Percentiles rank a stretch among this genome's conserved stretches.
Conservation (phyloP, 2,888 invertebrate genomes). For the Parelbella ahira region DNA sequence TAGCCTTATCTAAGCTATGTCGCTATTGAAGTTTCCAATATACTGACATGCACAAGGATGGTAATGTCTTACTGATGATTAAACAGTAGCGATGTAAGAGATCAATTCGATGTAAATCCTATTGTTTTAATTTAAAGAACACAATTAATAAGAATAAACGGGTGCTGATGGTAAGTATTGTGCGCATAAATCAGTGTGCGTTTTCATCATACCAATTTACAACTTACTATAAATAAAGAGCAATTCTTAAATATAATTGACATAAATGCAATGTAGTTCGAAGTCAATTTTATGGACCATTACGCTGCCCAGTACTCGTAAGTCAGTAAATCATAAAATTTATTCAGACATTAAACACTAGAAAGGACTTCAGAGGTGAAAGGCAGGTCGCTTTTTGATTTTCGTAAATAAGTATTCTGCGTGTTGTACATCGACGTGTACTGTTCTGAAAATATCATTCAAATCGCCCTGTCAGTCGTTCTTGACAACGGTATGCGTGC, state of each 20-base stretch:
- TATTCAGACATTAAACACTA: slow-evolving; percentile 50
- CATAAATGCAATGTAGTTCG: slow-evolving; percentile 39
- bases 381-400: slow-evolving; percentile 46
- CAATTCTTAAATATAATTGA: slow-evolving; percentile 42
- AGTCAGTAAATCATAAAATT: slow-evolving; percentile 47
- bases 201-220: slow-evolving; percentile 39
- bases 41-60: no score
- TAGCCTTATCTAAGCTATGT: no score
- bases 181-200: slow-evolving; percentile 36
- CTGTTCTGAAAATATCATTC: slow-evolving; percentile 52
- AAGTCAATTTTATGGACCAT: slow-evolving; percentile 53
- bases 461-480: no score
- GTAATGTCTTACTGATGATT: no score
- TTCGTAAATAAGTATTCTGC: slow-evolving; percentile 46
- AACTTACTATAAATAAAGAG: slow-evolving; percentile 37
- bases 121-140: no score
- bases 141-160: no score
- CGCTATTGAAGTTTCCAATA: no score
- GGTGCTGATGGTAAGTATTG: no score
- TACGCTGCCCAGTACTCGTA: slow-evolving; percentile 40
- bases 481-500: no score
- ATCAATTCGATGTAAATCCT: no score
- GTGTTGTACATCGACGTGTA: slow-evolving; percentile 41
- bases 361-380: slow-evolving; percentile 56
- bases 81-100: no score